phyloP scores from a whole-genome alignment of 1,140 invertebrate species.

The Amphibalanus amphitrite region DNA sequence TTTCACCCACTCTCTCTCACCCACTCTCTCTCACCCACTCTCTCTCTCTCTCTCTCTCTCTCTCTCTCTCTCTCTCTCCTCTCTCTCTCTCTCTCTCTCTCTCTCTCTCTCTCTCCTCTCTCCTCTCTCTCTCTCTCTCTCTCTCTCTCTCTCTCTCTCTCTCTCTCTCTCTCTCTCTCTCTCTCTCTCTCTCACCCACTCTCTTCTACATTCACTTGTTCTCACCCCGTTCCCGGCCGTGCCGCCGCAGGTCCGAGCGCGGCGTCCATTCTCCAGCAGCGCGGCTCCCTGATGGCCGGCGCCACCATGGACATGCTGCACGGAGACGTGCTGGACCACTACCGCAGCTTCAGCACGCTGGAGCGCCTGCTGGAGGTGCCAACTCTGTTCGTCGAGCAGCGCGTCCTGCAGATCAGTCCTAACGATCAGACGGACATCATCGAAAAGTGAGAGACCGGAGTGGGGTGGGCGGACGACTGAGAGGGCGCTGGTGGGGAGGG shows the following conservation, averaged over 20 bases:
- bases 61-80: too few relatives aligned
- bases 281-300: conserved; percentile 51
- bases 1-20: too few relatives aligned
- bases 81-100: too few relatives aligned
- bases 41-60: too few relatives aligned
- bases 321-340: conserved; percentile 80
- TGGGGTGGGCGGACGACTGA: background rate
- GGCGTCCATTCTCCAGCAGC: conserved; percentile 54
- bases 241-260: conserved; percentile 55
- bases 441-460: conserved; percentile 47
- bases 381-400: conserved; percentile 64
- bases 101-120: too few relatives aligned
- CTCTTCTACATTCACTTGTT: conserved; percentile 15
- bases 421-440: conserved; percentile 69
- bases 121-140: too few relatives aligned
- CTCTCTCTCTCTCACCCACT: too few relatives aligned
- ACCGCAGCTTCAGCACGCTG: conserved; percentile 58
- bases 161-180: too few relatives aligned
- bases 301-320: conserved; percentile 57
- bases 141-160: too few relatives aligned
- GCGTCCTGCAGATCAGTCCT: conserved; percentile 77
- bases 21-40: too few relatives aligned
- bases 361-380: conserved; percentile 72
- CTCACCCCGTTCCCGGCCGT: conserved; percentile 3
- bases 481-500: too few relatives aligned